phyloP scores from a whole-genome alignment of 1,140 invertebrate genomes.

The Portunus trituberculatus region DNA sequence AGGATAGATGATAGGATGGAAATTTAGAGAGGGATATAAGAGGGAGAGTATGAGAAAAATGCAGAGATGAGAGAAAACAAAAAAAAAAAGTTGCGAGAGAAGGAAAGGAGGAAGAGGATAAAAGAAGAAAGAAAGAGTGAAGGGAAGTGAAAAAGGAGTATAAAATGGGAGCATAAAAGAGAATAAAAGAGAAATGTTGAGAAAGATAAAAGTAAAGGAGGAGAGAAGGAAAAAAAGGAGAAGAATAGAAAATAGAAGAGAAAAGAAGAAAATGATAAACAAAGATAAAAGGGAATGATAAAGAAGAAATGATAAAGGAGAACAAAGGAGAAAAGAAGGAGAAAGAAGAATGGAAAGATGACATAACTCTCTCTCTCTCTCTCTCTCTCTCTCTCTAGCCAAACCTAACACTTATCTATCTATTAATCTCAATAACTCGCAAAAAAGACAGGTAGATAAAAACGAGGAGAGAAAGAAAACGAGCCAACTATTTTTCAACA shows the following conservation, averaged over 20 bases:
- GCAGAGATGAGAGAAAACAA: background rate
- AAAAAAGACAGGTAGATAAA: too few relatives aligned
- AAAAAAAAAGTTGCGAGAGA: background rate
- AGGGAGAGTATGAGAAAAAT: background rate
- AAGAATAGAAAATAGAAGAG: background rate
- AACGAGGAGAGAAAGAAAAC: too few relatives aligned
- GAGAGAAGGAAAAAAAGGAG: too few relatives aligned
- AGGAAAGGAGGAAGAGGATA: background rate
- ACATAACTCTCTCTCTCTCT: slow-evolving; percentile 7
- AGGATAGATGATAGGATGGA: background rate
- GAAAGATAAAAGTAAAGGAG: background rate
- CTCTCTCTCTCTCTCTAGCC: background rate
- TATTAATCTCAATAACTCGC: background rate
- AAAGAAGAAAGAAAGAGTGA: too few relatives aligned
- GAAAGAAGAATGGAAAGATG: too few relatives aligned
- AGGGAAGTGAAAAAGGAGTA: too few relatives aligned
- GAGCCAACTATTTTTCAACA: too few relatives aligned
- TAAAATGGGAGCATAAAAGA: too few relatives aligned
- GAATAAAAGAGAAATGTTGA: background rate
- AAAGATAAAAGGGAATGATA: background rate
- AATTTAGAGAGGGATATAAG: background rate
- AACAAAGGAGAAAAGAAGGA: too few relatives aligned
- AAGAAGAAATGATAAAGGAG: background rate
- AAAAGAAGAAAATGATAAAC: background rate
- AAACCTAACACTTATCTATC: background rate